Evolutionary conservation across 2,113 vertebrate genomes (phyloP), one percentile per base, ranked within the genome.

Genomic region (Phoenicopterus ruber): DNA sequence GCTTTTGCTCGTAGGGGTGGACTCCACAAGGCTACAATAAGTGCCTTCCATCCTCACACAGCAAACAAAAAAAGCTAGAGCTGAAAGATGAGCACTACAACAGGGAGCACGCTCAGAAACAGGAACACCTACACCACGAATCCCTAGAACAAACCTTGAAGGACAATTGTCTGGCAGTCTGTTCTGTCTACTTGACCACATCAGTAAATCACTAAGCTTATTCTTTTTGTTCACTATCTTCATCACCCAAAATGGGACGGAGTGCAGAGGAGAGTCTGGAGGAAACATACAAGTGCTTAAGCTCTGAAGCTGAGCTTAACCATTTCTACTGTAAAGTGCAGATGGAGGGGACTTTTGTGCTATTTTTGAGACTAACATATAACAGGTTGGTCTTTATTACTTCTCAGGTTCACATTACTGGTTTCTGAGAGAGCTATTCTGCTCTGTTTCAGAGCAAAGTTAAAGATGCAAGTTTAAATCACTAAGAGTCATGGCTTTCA

Each of bases 381-480:
- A 79, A 40, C 36, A 69, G n/a, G 15, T 76, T 82, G 61, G 19
- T 61, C 34, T 93, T 79, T 85, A 52, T 76, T 78, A 71, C 12
- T 70, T 57, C 57, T 63, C 61, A 69, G 34, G 31, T 90, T 87
- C 85, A 52, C 44, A 9, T 89, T 76, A 61, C 58, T 72, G 24
- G 19, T 80, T 93, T 91, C 74, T 61, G 73, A 87, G 61, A 90
- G 80, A 57, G 8, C 18, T 76, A 17, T 67, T 79, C 31, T 57
- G 54, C 31, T 87, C 61, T 90, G 7, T 89, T 95, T 96, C 86
- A 93, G 52, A 82, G 66, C 4, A 82, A 85, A 90, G 65, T 57
- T 76, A 87, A 91, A 91, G 74, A 95, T 29, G 34, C 14, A 85
- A 72, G 61, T 69, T 89, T 91, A 94, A 96, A 91, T 79, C 89